Evolutionary conservation across 2,888 invertebrate species (phyloP), one percentile per base, ranked within the genome.

Genomic region (Phyto melanocephala): DNA sequence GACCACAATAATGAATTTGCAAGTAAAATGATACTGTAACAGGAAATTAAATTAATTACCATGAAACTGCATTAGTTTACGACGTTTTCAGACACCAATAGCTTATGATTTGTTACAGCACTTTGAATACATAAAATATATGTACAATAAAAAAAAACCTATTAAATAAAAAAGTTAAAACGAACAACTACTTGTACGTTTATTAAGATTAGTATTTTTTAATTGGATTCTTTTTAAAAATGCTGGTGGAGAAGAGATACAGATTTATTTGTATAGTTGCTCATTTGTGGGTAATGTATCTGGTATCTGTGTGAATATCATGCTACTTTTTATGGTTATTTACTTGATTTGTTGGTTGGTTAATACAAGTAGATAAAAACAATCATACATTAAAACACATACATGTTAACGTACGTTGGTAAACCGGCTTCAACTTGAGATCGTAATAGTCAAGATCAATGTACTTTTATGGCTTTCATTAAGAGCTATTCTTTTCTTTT

Each of bases 21-120:
- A 67, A 35, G 81, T 72, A 78, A 81, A 47, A 35, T 77, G 47
- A 81, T 67, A 81, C 60, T 52, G 22, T 52, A 71, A 63, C 77
- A 81, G 77, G 81, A 81, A 81, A 81, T 15, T 56, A 15, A 77
- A 68, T 67, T 78, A 81, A 81, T 81, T 78, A 74, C 81, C 81
- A 74, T 81, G 81, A 81, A 81, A 81, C 56, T 70, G 77, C 62
- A 62, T 68, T 63, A 80, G 17, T 45, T 67, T 33, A 45, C 20
- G 60, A 54, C 60, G n/a, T 60, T 62, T 79, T 58, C 1, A 52
- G 52, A 37, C 33, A n/a, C 24, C 42, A 52, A 24, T 60, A 60
- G 37, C 28, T 37, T 72, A 35, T 42, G 20, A 62, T 62, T 24
- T 47, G n/a, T 10, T n/a, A 22, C 33, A 42, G 11, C 13, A 65